These are phyloP conservation scores for Trichonephila clavipes DNA, from an alignment of 1,140 invertebrate genomes.

Conservation along the genomic window DNA sequence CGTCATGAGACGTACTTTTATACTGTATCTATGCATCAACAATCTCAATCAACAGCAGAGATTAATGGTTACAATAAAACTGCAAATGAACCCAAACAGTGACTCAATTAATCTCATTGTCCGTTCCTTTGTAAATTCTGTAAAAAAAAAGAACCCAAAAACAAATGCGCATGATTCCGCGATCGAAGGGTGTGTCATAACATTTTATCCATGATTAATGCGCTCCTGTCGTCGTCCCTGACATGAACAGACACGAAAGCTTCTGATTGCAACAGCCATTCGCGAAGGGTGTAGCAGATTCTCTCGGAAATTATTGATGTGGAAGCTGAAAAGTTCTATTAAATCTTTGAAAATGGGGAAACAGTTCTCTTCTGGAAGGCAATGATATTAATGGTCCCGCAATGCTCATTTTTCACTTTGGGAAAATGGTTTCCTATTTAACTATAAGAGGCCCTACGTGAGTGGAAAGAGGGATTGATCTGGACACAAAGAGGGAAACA, in stretches of 20 bases:
- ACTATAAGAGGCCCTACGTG: background rate
- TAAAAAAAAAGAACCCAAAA: background rate
- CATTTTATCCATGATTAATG: conserved; percentile 15
- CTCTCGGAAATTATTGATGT: conserved; percentile 31
- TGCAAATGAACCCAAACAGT: no score
- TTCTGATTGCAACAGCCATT: conserved; percentile 13
- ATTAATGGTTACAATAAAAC: background rate
- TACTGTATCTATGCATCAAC: background rate
- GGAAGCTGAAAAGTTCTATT: conserved; percentile 8
- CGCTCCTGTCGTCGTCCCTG: background rate
- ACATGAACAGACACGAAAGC: conserved; percentile 25
- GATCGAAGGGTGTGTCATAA: background rate
- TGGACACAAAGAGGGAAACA: background rate
- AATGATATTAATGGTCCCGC: conserved; percentile 36
- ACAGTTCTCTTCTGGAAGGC: background rate
- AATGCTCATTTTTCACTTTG: conserved; percentile 10
- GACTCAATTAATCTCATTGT: background rate
- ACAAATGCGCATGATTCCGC: background rate
- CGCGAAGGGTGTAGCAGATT: conserved; percentile 33
- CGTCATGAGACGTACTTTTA: no score
- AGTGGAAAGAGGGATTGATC: background rate
- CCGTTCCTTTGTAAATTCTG: background rate
- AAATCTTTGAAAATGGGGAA: conserved; percentile 17
- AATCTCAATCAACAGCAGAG: no score
- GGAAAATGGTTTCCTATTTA: conserved; percentile 11